A percentile compares a stretch with the other conserved stretches of the same genome.
phyloP scores from a whole-genome alignment of 2,888 invertebrate genomes.

The Anaspis maculata region DNA sequence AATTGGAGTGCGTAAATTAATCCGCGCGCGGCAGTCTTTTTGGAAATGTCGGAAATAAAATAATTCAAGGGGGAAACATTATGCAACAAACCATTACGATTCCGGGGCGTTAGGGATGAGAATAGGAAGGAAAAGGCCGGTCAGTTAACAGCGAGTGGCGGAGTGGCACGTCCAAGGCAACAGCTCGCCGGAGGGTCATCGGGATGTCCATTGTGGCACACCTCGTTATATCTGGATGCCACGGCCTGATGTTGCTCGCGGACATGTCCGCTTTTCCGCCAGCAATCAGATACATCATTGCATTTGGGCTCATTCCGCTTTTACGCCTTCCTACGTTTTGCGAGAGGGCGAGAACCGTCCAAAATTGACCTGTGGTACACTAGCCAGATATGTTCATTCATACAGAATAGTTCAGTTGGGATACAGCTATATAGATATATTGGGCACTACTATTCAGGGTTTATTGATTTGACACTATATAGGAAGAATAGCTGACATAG shows the following conservation, averaged over 20 bases:
- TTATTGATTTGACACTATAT: too few species aligned
- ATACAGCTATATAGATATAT: too few species aligned
- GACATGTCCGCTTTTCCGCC: conserved; percentile 4
- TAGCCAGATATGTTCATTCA: too few species aligned
- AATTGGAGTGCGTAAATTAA: too few species aligned
- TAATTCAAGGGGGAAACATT: conserved; percentile 16
- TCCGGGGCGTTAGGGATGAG: conserved; percentile 10
- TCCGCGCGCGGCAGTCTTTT: neutral
- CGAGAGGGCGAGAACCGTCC: too few species aligned
- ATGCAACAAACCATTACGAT: conserved; percentile 15
- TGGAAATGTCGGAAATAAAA: conserved; percentile 9
- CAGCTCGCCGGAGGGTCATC: conserved; percentile 22
- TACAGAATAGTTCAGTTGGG: too few species aligned
- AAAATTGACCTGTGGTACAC: too few species aligned
- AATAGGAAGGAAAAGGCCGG: conserved; percentile 16
- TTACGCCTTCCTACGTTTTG: too few species aligned
- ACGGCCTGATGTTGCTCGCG: conserved; percentile 1
- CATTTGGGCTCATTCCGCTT: neutral
- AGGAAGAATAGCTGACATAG: too few species aligned
- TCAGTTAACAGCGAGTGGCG: conserved; percentile 14
- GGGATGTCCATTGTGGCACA: conserved; percentile 20
- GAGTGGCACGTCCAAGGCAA: conserved; percentile 19
- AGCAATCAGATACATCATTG: conserved; percentile 7
- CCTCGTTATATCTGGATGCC: conserved; percentile 17
- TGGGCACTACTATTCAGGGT: too few species aligned